Evolutionary conservation across 2,797 vertebrate species (phyloP), one percentile per base, ranked within the genome.

Genomic region (Balearica regulorum): DNA sequence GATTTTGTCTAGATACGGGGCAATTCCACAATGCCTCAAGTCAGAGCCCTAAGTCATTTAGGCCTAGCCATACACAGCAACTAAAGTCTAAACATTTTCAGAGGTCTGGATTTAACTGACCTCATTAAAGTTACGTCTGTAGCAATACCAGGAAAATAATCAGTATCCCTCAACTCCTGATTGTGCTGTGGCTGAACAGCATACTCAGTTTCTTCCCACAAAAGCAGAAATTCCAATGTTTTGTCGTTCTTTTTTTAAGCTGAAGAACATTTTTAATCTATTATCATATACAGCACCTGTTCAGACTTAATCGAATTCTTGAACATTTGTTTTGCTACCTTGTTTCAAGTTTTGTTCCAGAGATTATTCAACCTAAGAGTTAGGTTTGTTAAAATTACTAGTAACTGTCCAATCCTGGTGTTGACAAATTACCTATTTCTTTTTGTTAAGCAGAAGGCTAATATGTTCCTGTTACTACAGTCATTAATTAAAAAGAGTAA

Each of bases 141-240:
- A 83, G 44, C 49, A 90, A 6, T 19, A 87, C 1, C n/a, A 84
- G 8, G 5, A 48, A 81, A 65, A 61, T 14, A 69, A 11, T 0
- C 4, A 0, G 3, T 33, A 69, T 13, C 35, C 18, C 44, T 53
- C n/a, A 39, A 5, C 39, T 68, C 43, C 39, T 5, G 6, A 39
- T 10, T 28, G 18, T 18, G 37, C 24, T 68, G 18, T 0, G 0
- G 8, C 70, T 60, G n/a, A 87, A 78, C 8, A 83, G 26, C 0
- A 58, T 26, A 66, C 31, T n/a, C 16, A 2, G 10, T 16, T 71
- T 49, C 48, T 77, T 35, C 57, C 64, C 60, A 83, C 14, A 87
- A 65, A 86, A 83, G 29, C 9, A 79, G 54, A 90, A 81, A 54
- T 35, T 21, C 14, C 55, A 0, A 9, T 5, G 7, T 41, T 68